Evolutionary conservation across 2,113 vertebrate genomes (phyloP), one percentile per base, ranked within the genome.

Genomic region (Scartelaos histophorus): DNA sequence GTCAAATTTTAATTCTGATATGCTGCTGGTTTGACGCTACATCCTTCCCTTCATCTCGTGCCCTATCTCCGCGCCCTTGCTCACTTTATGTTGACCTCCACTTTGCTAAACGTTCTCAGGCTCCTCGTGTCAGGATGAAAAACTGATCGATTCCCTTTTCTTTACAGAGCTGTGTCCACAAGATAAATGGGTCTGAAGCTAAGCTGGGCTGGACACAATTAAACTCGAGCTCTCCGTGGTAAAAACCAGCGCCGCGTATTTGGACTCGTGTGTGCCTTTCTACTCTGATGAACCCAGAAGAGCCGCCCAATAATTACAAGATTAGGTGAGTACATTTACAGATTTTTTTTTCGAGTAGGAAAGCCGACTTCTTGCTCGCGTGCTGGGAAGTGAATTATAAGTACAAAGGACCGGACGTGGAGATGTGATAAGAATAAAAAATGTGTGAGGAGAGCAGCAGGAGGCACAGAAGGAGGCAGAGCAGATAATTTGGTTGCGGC

Each of bases 81-180:
- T 9, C 34, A 10, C 34, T 43, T 64, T 7, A 35, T 56, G 70
- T n/a, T 69, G 66, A 53, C 15, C 53, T 70, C 13, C 2, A 0
- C 58, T 21, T 70, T 61, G 71, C 69, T 65, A 45, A 83, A 71
- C 66, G 13, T 71, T 45, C 5, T 45, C n/a, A 65, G 64, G 64
- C 53, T 57, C 70, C 21, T 15, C 25, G 43, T 84, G 61, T 46
- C 58, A 46, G 75, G 70, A 79, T 24, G 21, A 64, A 64, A 64
- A 64, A 65, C 64, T 38, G 58, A 76, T 87, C 62, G 67, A 83
- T 85, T 74, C 17, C 62, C 76, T 75, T 65, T 76, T 80, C 47
- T 15, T 65, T 64, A 67, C 78, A 51, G 70, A 43, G 65, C 76
- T 77, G 70, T 62, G 73, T 73, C 73, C 69, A 56, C 49, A 29